phyloP scores from a whole-genome alignment of 2,888 invertebrate genomes.

The Microdon myrmicae region DNA sequence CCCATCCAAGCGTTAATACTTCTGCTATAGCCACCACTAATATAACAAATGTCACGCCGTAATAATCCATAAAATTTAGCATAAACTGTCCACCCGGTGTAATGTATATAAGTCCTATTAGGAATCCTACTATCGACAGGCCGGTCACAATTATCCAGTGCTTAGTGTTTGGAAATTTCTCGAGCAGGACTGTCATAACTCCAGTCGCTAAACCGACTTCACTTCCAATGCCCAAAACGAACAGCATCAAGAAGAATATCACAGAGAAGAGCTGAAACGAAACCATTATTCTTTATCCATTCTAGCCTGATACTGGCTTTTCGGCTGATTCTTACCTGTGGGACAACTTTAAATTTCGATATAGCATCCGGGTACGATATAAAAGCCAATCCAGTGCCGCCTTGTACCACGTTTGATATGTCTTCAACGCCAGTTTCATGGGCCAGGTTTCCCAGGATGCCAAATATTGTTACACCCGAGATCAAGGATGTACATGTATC shows the following conservation, averaged over 20 bases:
- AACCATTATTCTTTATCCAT: not conserved
- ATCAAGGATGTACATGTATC: constrained; percentile 86
- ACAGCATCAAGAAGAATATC: constrained; percentile 71
- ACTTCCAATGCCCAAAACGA: constrained; percentile 69
- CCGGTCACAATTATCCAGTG: constrained; percentile 69
- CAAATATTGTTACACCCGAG: constrained; percentile 85
- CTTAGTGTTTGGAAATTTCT: constrained; percentile 64
- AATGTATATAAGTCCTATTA: constrained; percentile 72
- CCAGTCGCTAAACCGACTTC: constrained; percentile 68
- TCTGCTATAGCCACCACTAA: constrained; percentile 75
- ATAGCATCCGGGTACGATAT: constrained; percentile 75
- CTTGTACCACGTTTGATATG: constrained; percentile 74
- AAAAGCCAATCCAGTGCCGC: constrained; percentile 83
- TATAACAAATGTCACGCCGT: constrained; percentile 79
- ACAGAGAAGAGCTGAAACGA: constrained; percentile 68
- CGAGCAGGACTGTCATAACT: constrained; percentile 67
- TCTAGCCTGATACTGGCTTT: not conserved
- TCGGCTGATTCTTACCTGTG: constrained; percentile 65
- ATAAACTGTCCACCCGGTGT: constrained; percentile 81
- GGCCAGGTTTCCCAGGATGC: constrained; percentile 84
- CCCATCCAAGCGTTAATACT: constrained; percentile 77
- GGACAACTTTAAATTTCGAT: constrained; percentile 68
- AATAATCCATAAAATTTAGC: constrained; percentile 76
- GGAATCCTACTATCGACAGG: constrained; percentile 68
- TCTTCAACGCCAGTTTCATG: constrained; percentile 72